Conservation (phyloP, 2,888 invertebrate species). For the Litoditis marina region DNA sequence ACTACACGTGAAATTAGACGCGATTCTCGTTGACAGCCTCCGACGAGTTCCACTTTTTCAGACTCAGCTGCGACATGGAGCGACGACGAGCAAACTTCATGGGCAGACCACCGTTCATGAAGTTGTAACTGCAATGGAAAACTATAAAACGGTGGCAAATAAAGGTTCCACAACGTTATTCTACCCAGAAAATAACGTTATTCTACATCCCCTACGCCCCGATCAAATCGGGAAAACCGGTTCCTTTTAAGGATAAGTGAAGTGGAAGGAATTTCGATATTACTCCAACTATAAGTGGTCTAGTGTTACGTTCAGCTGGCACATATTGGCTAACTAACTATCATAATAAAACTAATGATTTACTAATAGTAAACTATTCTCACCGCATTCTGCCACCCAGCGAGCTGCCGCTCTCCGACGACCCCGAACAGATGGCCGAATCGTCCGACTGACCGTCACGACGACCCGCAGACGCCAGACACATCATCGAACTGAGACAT, state of each 20-base stretch:
- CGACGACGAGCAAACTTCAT: slow-evolving; percentile 1
- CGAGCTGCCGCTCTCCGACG: neutral
- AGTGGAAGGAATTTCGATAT: too few species aligned
- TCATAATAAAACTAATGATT: too few species aligned
- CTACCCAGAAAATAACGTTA: neutral
- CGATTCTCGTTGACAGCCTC: too few species aligned
- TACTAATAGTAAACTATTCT: neutral
- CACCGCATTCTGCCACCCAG: neutral
- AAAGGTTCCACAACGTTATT: too few species aligned
- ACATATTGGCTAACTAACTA: too few species aligned
- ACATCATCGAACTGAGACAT: slow-evolving; percentile 14
- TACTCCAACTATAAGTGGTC: too few species aligned
- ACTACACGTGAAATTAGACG: too few species aligned
- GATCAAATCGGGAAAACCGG: neutral
- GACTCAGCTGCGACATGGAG: slow-evolving; percentile 3
- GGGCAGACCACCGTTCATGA: neutral
- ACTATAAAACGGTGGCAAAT: neutral
- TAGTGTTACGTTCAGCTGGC: too few species aligned
- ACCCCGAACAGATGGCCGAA: neutral
- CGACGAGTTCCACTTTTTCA: too few species aligned
- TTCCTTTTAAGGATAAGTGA: neutral
- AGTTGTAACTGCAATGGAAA: neutral
- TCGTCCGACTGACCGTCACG: neutral
- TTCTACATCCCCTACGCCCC: neutral
- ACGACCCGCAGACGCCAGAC: neutral